These are phyloP conservation scores for Trematomus loennbergii DNA, from an alignment of 2,113 vertebrate species.

Conservation along the genomic window DNA sequence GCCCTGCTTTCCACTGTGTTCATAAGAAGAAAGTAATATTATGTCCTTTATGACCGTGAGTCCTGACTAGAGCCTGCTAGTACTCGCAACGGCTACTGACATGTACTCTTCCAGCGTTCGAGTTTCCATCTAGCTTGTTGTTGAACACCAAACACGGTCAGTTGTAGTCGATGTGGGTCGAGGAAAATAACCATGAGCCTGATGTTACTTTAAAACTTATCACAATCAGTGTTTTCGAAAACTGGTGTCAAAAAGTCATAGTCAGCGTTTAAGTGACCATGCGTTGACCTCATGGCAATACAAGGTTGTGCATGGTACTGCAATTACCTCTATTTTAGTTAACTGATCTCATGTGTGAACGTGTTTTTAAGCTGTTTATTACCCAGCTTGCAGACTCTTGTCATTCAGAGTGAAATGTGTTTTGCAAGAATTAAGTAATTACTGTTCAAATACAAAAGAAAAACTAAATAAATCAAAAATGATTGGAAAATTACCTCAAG, in stretches of 20 bases:
- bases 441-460: too few species aligned
- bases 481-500: neutral
- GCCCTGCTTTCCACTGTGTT: constrained; percentile 56
- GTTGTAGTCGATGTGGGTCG: neutral
- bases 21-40: constrained; percentile 72
- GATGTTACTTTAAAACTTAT: neutral
- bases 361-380: neutral
- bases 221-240: neutral
- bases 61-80: constrained; percentile 45
- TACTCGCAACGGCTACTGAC: constrained; percentile 34
- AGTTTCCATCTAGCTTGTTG: neutral
- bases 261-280: neutral
- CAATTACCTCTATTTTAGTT: neutral
- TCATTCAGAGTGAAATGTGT: neutral
- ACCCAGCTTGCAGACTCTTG: neutral
- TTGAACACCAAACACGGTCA: neutral
- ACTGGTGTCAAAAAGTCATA: neutral
- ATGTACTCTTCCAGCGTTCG: neutral
- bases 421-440: too few species aligned
- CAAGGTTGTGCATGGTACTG: neutral
- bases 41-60: constrained; percentile 52
- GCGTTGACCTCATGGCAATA: neutral
- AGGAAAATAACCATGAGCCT: neutral
- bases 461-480: too few species aligned
- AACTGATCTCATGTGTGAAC: neutral